Evolutionary conservation across 2,888 invertebrate species (phyloP).

Genomic region (Mesopsocus fuscifrons): DNA sequence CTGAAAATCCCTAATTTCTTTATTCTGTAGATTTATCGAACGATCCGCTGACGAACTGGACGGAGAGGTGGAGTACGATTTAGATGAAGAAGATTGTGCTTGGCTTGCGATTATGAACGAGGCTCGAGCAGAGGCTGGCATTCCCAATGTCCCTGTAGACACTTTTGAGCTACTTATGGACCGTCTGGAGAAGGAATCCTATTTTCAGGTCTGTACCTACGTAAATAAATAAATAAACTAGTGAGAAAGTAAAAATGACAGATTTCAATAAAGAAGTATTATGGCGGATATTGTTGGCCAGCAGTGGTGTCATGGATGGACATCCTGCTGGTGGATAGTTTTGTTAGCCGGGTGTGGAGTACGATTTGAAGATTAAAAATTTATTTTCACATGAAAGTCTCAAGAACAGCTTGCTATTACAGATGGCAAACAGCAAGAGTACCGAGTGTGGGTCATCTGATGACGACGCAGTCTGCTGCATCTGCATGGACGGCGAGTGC

Average conservation of each 20-base stretch:
- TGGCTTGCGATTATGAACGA: conserved; percentile 86
- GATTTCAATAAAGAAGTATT: too few species aligned
- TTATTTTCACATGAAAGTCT: too few species aligned
- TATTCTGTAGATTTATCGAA: conserved; percentile 74
- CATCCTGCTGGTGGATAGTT: too few species aligned
- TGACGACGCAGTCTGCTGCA: conserved; percentile 96
- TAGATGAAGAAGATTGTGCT: conserved; percentile 93
- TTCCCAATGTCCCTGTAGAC: conserved; percentile 66
- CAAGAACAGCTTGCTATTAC: too few species aligned
- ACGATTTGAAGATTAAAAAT: too few species aligned
- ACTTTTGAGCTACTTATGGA: conserved; percentile 94
- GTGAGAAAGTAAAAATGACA: too few species aligned
- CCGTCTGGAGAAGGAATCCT: conserved; percentile 91
- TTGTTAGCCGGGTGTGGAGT: too few species aligned
- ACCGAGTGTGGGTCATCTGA: conserved; percentile 37
- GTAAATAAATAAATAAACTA: neutral
- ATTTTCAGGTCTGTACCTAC: conserved; percentile 48
- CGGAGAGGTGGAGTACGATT: conserved; percentile 86
- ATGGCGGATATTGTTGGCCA: too few species aligned
- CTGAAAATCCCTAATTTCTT: too few species aligned
- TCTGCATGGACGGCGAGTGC: conserved; percentile 97
- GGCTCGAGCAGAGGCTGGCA: conserved; percentile 46
- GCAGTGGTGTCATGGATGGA: too few species aligned
- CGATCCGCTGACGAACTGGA: conserved; percentile 87
- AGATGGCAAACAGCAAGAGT: conserved; percentile 29